Evolutionary conservation across 2,797 vertebrate genomes (phyloP).

Genomic region (Sarcophilus harrisii): DNA sequence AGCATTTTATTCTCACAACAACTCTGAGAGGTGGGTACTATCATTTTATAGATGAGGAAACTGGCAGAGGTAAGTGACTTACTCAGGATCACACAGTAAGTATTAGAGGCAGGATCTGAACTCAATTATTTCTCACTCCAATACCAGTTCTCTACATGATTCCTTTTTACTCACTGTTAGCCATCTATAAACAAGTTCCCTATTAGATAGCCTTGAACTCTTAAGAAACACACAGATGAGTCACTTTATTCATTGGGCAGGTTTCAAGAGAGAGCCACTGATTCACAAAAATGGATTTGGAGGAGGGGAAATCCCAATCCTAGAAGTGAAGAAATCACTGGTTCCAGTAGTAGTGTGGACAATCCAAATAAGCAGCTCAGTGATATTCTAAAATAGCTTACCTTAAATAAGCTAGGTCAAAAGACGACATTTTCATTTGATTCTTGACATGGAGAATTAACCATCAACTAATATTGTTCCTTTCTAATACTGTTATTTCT

Average conservation of each 20-base stretch:
- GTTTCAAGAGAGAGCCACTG: background rate
- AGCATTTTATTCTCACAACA: background rate
- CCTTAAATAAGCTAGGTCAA: background rate
- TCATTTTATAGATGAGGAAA: background rate
- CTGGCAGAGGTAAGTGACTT: background rate
- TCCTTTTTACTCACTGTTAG: background rate
- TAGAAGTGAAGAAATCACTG: background rate
- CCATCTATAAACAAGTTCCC: background rate
- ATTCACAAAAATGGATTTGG: background rate
- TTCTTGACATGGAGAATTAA: background rate
- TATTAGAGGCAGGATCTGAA: background rate
- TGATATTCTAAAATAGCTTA: background rate
- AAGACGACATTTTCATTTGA: background rate
- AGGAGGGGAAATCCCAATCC: background rate
- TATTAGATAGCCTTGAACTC: background rate
- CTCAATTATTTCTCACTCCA: background rate
- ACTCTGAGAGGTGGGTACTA: background rate
- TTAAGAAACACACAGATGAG: background rate
- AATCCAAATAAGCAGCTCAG: background rate
- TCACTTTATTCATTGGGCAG: background rate
- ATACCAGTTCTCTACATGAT: background rate
- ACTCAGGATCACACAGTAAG: background rate
- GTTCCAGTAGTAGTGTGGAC: background rate
- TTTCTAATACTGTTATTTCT: background rate
- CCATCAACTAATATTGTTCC: background rate